Conservation (phyloP, 2,797 vertebrate genomes). For the Stomatorhinus walkeri region DNA sequence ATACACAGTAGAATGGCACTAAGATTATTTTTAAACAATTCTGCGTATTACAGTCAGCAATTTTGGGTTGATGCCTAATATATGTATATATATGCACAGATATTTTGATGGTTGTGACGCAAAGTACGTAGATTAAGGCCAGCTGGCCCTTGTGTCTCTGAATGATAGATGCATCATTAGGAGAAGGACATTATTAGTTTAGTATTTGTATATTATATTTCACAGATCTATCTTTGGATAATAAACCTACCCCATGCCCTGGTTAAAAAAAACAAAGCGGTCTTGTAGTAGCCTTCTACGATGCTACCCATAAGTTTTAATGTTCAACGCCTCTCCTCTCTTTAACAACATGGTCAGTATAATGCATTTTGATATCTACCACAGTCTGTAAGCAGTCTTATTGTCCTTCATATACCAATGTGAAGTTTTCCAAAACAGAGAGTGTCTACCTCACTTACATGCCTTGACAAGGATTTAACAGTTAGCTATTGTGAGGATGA, state of each 20-base stretch:
- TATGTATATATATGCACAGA: background rate
- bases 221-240: background rate
- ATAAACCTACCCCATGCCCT: background rate
- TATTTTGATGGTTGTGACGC: background rate
- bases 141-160: background rate
- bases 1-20: background rate
- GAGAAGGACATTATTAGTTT: background rate
- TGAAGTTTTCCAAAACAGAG: background rate
- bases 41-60: background rate
- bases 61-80: background rate
- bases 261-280: background rate
- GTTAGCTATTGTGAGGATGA: background rate
- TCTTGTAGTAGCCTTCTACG: background rate
- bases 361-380: background rate
- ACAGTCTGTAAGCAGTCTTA: background rate
- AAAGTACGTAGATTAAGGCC: background rate
- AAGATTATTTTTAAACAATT: background rate
- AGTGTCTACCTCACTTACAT: background rate
- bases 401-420: background rate
- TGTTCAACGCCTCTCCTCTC: background rate
- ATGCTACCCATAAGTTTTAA: background rate
- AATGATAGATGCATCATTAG: background rate
- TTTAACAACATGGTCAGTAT: background rate
- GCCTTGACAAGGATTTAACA: background rate
- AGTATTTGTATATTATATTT: background rate